Conservation (phyloP, 2,888 invertebrate species). For the Sesamia inferens region DNA sequence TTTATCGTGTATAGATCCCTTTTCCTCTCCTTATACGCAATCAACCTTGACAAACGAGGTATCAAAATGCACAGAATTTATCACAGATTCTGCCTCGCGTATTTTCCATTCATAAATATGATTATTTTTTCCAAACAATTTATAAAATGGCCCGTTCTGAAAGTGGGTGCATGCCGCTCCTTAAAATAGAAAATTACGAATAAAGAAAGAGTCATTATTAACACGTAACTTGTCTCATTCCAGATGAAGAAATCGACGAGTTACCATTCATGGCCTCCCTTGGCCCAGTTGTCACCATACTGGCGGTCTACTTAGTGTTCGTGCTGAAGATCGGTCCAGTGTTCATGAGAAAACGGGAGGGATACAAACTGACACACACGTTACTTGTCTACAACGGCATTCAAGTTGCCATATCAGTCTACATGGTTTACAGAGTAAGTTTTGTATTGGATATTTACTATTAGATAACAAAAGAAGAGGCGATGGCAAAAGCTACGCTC, state of each 20-base stretch:
- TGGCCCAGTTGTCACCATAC: constrained; percentile 93
- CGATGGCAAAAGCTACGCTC: too few relatives aligned
- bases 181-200: neutral
- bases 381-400: constrained; percentile 95
- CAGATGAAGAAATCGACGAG: constrained; percentile 90
- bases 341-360: constrained; percentile 96
- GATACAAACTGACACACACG: constrained; percentile 93
- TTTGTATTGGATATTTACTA: neutral
- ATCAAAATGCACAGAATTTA: too few relatives aligned
- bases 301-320: constrained; percentile 93
- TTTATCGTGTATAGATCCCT: too few relatives aligned
- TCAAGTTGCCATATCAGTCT: constrained; percentile 96
- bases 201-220: too few relatives aligned
- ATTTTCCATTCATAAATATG: too few relatives aligned
- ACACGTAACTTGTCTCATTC: constrained; percentile 49
- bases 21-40: too few relatives aligned
- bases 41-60: too few relatives aligned
- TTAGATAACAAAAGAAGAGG: too few relatives aligned
- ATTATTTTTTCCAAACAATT: too few relatives aligned
- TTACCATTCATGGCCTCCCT: constrained; percentile 95
- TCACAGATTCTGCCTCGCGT: too few relatives aligned
- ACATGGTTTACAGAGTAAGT: constrained; percentile 95
- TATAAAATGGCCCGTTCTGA: too few relatives aligned
- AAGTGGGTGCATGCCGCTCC: too few relatives aligned
- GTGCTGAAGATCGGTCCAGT: constrained; percentile 95